phyloP scores from a whole-genome alignment of 2,888 invertebrate genomes.

The Nysson spinosus region DNA sequence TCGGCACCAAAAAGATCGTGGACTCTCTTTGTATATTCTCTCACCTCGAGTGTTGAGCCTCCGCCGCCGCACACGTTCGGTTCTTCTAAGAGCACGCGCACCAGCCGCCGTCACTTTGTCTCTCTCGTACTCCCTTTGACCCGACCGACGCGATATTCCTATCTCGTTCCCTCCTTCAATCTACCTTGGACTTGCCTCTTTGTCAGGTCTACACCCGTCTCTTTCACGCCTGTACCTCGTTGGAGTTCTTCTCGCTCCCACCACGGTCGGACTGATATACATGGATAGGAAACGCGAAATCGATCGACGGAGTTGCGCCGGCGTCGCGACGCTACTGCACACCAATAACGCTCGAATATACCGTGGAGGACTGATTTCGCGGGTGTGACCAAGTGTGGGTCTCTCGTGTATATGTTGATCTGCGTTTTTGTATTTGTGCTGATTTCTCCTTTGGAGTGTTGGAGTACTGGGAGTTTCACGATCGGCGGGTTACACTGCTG shows the following conservation, averaged over 20 bases:
- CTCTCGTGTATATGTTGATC: no score
- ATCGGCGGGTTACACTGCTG: no score
- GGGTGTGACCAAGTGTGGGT: constrained; percentile 53
- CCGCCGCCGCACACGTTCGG: constrained; percentile 15
- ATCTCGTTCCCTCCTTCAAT: not conserved
- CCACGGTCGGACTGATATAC: not conserved
- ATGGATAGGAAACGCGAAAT: constrained; percentile 55
- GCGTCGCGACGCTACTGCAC: constrained; percentile 70
- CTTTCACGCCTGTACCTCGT: constrained; percentile 9
- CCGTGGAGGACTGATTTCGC: constrained; percentile 42
- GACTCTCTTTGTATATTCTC: constrained; percentile 22
- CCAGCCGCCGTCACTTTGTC: not conserved
- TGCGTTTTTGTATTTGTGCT: no score
- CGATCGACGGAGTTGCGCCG: constrained; percentile 74
- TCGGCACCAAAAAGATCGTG: constrained; percentile 1
- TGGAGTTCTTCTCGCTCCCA: constrained; percentile 4
- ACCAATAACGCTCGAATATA: constrained; percentile 20
- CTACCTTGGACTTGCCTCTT: constrained; percentile 2
- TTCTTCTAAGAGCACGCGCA: constrained; percentile 19
- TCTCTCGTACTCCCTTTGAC: not conserved
- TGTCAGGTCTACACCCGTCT: constrained; percentile 8
- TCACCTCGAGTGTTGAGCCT: constrained; percentile 22
- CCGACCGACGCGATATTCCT: not conserved
- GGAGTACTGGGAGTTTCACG: no score
- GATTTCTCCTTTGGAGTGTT: no score